Evolutionary conservation across 2,797 vertebrate genomes (phyloP).

Genomic region (Fundulus diaphanus): DNA sequence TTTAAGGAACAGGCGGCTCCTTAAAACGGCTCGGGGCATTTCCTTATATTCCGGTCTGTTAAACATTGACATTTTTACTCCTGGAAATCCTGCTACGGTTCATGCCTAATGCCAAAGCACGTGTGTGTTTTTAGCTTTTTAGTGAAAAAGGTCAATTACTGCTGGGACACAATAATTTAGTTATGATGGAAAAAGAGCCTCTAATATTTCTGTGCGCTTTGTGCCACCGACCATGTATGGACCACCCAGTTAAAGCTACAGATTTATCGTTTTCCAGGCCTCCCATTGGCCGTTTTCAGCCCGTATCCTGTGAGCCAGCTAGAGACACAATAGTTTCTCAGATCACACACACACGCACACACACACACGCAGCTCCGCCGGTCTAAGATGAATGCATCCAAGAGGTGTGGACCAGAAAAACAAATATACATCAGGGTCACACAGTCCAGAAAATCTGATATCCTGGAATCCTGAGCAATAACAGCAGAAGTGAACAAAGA

Average conservation of each 20-base stretch:
- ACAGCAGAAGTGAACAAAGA: neutral
- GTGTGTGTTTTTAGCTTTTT: neutral
- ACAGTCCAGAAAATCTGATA: slow-evolving; percentile 23
- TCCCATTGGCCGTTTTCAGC: neutral
- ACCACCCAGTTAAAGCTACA: neutral
- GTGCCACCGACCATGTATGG: neutral
- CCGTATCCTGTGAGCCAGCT: slow-evolving; percentile 12
- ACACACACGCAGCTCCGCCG: neutral
- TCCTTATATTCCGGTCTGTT: no score
- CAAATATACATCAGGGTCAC: slow-evolving; percentile 28
- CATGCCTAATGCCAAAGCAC: neutral
- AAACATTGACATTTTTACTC: no score
- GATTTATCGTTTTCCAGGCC: neutral
- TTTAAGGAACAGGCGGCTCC: no score
- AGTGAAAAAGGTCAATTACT: neutral
- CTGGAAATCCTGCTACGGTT: no score
- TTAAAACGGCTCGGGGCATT: no score
- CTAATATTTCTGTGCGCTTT: neutral
- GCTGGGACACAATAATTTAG: neutral
- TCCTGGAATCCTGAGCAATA: slow-evolving; percentile 37
- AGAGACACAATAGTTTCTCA: slow-evolving; percentile 18
- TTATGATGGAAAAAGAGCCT: neutral
- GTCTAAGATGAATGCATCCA: slow-evolving; percentile 49
- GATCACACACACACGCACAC: neutral
- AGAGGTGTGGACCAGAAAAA: slow-evolving; percentile 60